Evolutionary conservation across 2,797 vertebrate genomes (phyloP).

Genomic region (Delichon dasypus): DNA sequence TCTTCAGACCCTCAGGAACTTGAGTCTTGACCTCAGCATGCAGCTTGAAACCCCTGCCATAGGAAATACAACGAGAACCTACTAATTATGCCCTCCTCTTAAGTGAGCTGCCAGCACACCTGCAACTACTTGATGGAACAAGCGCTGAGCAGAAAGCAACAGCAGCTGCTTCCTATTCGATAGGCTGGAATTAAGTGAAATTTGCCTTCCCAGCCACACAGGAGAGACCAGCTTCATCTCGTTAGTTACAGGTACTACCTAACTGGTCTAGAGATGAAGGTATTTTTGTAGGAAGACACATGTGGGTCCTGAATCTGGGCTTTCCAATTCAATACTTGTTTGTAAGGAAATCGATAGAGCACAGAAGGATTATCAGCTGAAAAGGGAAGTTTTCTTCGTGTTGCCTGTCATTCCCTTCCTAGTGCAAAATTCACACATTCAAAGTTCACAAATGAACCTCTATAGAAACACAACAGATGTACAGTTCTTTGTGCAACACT

Average conservation of each 20-base stretch:
- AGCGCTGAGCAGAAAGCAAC: neutral
- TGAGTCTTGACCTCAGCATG: rapidly evolving
- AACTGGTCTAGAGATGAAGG: neutral
- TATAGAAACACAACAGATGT: neutral
- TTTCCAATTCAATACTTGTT: neutral
- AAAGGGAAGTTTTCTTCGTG: neutral
- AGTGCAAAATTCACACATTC: neutral
- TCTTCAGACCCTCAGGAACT: neutral
- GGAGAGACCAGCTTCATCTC: neutral
- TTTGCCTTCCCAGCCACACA: neutral
- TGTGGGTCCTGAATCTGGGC: neutral
- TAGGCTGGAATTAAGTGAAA: neutral
- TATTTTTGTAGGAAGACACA: neutral
- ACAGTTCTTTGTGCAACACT: neutral
- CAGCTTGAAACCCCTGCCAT: neutral
- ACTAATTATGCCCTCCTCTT: neutral
- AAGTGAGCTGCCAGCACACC: neutral
- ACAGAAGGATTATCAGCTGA: neutral
- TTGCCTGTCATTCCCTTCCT: neutral
- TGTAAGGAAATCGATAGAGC: neutral
- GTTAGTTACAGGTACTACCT: neutral
- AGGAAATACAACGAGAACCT: neutral
- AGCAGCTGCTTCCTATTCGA: neutral
- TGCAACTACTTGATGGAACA: neutral
- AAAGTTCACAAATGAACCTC: neutral